Evolutionary conservation across 2,113 vertebrate genomes (phyloP).

Genomic region (Pomatostomus ruficeps): DNA sequence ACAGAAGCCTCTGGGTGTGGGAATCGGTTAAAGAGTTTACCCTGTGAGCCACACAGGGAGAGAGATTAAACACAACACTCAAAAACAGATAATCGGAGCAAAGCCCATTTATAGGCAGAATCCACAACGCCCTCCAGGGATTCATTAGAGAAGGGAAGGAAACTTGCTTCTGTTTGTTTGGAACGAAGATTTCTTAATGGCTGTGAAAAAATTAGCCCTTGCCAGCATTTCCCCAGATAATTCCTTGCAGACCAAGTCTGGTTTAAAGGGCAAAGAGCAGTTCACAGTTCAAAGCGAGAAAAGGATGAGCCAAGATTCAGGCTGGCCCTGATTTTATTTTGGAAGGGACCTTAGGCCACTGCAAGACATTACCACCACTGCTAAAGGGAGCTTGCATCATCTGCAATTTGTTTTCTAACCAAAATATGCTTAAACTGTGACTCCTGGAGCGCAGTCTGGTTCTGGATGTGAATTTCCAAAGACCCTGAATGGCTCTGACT

Average conservation of each 20-base stretch:
- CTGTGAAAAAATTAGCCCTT: background rate
- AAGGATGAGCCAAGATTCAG: background rate
- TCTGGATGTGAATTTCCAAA: background rate
- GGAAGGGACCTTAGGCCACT: background rate
- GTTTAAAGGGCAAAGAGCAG: background rate
- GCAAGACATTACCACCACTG: background rate
- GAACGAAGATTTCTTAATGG: background rate
- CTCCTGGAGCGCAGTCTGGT: background rate
- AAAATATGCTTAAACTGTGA: background rate
- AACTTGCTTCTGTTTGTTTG: conserved; percentile 2
- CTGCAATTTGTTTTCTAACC: background rate
- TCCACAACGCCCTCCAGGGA: background rate
- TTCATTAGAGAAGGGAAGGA: conserved; percentile 4
- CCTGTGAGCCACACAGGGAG: background rate
- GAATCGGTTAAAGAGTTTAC: background rate
- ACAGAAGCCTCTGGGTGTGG: background rate
- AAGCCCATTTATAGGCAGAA: background rate
- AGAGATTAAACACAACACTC: background rate
- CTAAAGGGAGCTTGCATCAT: background rate
- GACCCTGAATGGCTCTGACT: background rate
- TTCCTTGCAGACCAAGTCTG: background rate
- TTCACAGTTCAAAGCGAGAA: background rate
- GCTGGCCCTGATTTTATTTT: background rate
- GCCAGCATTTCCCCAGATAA: background rate
- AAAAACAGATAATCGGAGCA: background rate